phyloP scores from a whole-genome alignment of 2,888 invertebrate genomes.

The Polylopha cassiicola region DNA sequence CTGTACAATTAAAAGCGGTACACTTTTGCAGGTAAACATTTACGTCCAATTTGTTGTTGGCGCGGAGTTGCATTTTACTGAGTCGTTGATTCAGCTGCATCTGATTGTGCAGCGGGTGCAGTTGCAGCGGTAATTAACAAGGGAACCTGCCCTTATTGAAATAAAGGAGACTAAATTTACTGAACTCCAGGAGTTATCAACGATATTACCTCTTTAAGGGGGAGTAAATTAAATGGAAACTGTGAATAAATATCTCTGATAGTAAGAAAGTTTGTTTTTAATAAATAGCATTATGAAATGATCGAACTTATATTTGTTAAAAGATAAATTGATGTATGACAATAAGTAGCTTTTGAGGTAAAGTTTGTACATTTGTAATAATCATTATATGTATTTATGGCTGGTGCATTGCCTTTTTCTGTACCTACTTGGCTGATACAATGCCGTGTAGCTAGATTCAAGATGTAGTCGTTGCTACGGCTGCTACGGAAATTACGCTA shows the following conservation, averaged over 20 bases:
- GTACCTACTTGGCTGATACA: too few species aligned
- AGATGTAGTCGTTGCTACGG: too few species aligned
- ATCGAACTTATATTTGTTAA: too few species aligned
- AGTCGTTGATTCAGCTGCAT: conserved; percentile 39
- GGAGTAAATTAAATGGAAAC: conserved; percentile 13
- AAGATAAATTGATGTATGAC: too few species aligned
- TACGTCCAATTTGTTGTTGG: conserved; percentile 40
- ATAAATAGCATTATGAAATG: too few species aligned
- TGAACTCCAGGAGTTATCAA: conserved; percentile 10
- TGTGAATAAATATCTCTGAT: conserved; percentile 8
- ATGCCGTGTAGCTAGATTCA: too few species aligned
- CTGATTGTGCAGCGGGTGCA: conserved; percentile 52
- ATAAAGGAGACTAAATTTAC: conserved; percentile 57
- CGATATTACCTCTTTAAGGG: conserved; percentile 10
- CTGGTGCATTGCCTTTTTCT: too few species aligned
- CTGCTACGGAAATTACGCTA: too few species aligned
- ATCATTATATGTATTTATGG: too few species aligned
- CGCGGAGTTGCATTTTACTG: conserved; percentile 30
- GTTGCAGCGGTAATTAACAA: conserved; percentile 62
- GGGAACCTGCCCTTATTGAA: conserved; percentile 61
- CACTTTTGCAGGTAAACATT: conserved; percentile 56
- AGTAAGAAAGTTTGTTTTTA: too few species aligned
- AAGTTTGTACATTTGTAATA: too few species aligned
- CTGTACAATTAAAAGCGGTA: conserved; percentile 58
- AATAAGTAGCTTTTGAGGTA: too few species aligned